Percentiles rank a stretch among this genome's conserved stretches.
Evolutionary conservation across 2,888 invertebrate genomes (phyloP).

Genomic region (Pantelozetes paolii): DNA sequence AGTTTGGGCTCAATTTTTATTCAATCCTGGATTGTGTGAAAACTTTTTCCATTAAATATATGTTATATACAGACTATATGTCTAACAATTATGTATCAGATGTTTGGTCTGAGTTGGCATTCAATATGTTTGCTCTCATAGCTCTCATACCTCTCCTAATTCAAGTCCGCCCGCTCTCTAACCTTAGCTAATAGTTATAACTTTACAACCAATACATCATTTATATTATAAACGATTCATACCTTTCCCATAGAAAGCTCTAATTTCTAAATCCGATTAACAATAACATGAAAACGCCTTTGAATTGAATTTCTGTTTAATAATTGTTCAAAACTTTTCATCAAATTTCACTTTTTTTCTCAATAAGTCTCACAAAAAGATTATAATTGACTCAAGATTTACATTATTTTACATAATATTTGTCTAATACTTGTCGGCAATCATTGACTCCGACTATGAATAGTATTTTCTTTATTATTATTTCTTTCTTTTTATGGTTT

Average conservation of each 20-base stretch:
- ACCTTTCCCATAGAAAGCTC: slow-evolving; percentile 8
- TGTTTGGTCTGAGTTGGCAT: background rate
- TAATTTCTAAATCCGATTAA: slow-evolving; percentile 22
- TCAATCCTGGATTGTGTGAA: slow-evolving; percentile 19
- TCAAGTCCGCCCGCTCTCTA: too few species aligned
- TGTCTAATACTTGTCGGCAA: slow-evolving; percentile 4
- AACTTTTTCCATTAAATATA: slow-evolving; percentile 19
- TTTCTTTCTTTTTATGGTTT: background rate
- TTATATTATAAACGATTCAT: background rate
- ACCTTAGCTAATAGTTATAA: background rate
- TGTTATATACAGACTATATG: slow-evolving; percentile 1
- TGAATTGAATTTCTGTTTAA: background rate
- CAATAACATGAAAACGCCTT: background rate
- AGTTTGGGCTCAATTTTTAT: slow-evolving; percentile 6
- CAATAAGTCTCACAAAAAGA: background rate
- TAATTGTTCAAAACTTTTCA: slow-evolving; percentile 4
- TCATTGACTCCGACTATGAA: background rate
- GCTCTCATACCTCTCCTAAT: background rate
- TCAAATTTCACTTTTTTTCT: background rate
- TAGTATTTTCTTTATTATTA: background rate
- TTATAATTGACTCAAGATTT: background rate
- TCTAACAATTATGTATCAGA: slow-evolving; percentile 15
- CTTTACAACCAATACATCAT: slow-evolving; percentile 10
- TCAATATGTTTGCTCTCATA: too few species aligned
- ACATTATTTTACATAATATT: background rate